Base-by-base conservation (phyloP, 2,888 invertebrate species). In the Julus scandinavius region DNA sequence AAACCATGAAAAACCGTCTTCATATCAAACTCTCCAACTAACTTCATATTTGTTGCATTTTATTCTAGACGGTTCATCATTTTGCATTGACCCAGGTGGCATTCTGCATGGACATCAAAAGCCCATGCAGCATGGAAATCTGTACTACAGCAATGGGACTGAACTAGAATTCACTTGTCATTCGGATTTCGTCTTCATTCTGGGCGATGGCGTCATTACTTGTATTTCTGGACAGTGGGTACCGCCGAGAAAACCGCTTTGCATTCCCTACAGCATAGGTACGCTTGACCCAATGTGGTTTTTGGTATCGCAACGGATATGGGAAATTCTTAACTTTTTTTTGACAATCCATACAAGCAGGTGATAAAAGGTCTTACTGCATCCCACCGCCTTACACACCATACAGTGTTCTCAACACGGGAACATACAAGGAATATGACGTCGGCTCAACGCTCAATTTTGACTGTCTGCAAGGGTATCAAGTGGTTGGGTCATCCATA, bases 111-210 rank as follows among this genome's bases (percentile, higher is more conserved):
- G 80, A 38, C 80, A 38, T 9, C 38, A 38, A 38, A 29, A 38
- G 38, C 80, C 29, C 2, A 11, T 38, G 38, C 13, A 38, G 4
- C 38, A 80, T 1, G 80, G 80, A 29, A 20, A 80, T 2, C 80
- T 80, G 80, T 80, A 80, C 11, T 80, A 38, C 80, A 80, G 80
- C 80, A 80, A 80, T 38, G 80, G 80, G 80, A 80, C 80, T 0
- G 80, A 80, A 38, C 13, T 80, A 13, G 80, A 80, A 38, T 80
- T 80, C 80, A 38, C 29, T 2, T 80, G 80, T 13, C 38, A 80
- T 4, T 80, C 80, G 2, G 80, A 80, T 11, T 80, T 20, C 11
- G 6, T 80, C 29, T 80, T 80, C 38, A 80, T 80, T 38, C 80
- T 80, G 29, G 80, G 80, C 1, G 80, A 80, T 38, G 80, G 80